Percentiles rank a stretch among this genome's conserved stretches.
Conservation (phyloP, 2,113 vertebrate genomes). For the Entomyzon cyanotis region DNA sequence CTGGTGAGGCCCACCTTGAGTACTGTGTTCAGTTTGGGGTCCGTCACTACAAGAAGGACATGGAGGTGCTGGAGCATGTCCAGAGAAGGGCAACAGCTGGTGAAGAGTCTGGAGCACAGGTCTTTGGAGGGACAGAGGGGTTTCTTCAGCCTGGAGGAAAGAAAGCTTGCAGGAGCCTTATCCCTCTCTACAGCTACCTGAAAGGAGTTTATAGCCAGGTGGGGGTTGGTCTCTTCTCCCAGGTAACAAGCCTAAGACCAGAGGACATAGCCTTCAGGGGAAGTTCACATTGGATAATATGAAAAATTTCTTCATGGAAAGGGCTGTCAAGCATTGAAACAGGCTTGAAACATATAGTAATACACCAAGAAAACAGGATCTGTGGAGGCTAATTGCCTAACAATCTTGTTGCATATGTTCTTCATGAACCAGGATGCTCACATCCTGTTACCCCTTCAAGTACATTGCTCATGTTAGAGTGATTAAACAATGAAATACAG, state of each 20-base stretch:
- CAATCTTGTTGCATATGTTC: slow-evolving; percentile 8
- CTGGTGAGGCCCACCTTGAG: accelerated
- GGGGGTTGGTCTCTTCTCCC: background rate
- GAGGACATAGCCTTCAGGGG: background rate
- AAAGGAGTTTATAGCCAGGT: background rate
- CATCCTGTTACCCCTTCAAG: background rate
- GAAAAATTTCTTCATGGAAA: background rate
- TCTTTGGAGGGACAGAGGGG: background rate
- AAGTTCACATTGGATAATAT: background rate
- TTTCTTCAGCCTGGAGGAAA: background rate
- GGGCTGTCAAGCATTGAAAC: background rate
- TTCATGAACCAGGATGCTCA: background rate
- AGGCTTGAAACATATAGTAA: background rate
- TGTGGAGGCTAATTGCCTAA: slow-evolving; percentile 6
- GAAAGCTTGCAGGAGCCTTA: background rate
- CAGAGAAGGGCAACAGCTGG: background rate
- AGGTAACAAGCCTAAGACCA: background rate
- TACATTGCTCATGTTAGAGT: background rate
- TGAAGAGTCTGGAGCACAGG: background rate
- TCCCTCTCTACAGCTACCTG: background rate
- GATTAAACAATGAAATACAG: slow-evolving; percentile 1
- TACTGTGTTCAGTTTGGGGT: accelerated
- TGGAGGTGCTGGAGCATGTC: accelerated
- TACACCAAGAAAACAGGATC: background rate
- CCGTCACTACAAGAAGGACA: background rate